Evolutionary conservation across 2,888 invertebrate genomes (phyloP), one percentile per base, ranked within the genome.

Genomic region (Luperina testacea): DNA sequence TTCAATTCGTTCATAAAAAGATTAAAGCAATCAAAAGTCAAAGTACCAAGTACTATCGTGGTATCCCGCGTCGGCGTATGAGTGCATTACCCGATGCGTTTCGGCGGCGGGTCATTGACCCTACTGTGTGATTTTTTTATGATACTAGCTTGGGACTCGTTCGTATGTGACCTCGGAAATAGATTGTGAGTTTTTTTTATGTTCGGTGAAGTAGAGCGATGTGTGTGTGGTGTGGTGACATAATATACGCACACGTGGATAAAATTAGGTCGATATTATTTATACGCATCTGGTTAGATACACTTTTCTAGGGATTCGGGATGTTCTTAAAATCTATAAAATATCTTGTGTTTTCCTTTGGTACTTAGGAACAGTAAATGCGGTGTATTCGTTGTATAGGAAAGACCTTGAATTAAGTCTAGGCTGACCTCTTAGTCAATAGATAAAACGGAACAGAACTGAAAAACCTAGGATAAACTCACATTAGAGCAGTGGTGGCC

Each of bases 51-150:
- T 87, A 84, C 81, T 85, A 87, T 84, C 85, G 85, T 84, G 85
- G 90, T 83, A 87, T 86, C 90, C 90, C 90, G 88, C 88, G 87
- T 59, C 91, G 92, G 91, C 88, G 87, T 80, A 87, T 88, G 93
- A 94, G 94, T 94, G 94, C 94, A 93, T 91, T 93, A 94, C 92
- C 93, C 94, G 92, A 87, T 90, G 91, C 90, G 91, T 92, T 94
- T 94, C 93, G 94, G 94, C 93, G 93, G 91, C 83, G 80, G 93
- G 90, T 87, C 92, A 70, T 87, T 89, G 93, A 91, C 90, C 93
- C 86, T 89, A 88, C 88, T 92, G 92, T 93, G 92, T 93, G 93
- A 94, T 94, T 94, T 94, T 94, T 94, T 94, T 94, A 93, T 93
- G 93, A 90, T 87, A 85, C 85, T 82, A 84, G 85, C 86, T 84